Percentiles rank a stretch among this genome's conserved stretches.
Conservation (phyloP, 2,888 invertebrate genomes). For the Odontocerum albicorne region DNA sequence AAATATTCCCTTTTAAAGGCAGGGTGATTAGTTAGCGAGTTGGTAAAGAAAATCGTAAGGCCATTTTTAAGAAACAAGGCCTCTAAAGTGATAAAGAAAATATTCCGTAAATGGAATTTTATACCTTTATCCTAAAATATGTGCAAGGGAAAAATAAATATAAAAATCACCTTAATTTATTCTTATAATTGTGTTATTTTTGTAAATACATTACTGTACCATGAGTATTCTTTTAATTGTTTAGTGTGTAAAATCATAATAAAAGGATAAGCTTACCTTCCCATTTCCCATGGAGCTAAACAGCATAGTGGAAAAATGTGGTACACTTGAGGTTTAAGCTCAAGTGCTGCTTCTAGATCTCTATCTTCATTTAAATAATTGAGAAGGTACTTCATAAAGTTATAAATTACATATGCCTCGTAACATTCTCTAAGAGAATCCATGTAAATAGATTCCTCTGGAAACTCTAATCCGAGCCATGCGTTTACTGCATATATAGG, state of each 20-base stretch:
- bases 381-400: conserved; percentile 93
- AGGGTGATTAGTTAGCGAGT: too few species aligned
- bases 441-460: conserved; percentile 86
- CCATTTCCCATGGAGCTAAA: conserved; percentile 91
- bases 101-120: too few species aligned
- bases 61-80: too few species aligned
- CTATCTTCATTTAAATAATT: conserved; percentile 87
- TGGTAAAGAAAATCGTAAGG: too few species aligned
- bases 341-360: conserved; percentile 80
- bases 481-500: conserved; percentile 96
- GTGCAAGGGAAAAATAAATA: too few species aligned
- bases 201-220: neutral
- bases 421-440: conserved; percentile 94
- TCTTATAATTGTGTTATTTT: conserved; percentile 17
- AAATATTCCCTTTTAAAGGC: too few species aligned
- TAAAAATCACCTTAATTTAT: too few species aligned
- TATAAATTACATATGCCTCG: conserved; percentile 97
- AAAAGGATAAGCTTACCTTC: conserved; percentile 61
- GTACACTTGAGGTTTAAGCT: conserved; percentile 80
- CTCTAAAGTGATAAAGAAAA: too few species aligned
- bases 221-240: neutral
- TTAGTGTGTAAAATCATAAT: neutral
- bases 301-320: conserved; percentile 93
- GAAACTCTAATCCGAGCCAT: conserved; percentile 87
- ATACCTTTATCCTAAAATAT: too few species aligned